A percentile compares a stretch with the other conserved stretches of the same genome.
phyloP scores from a whole-genome alignment of 2,797 vertebrate genomes.

The Peromyscus nudipes region DNA sequence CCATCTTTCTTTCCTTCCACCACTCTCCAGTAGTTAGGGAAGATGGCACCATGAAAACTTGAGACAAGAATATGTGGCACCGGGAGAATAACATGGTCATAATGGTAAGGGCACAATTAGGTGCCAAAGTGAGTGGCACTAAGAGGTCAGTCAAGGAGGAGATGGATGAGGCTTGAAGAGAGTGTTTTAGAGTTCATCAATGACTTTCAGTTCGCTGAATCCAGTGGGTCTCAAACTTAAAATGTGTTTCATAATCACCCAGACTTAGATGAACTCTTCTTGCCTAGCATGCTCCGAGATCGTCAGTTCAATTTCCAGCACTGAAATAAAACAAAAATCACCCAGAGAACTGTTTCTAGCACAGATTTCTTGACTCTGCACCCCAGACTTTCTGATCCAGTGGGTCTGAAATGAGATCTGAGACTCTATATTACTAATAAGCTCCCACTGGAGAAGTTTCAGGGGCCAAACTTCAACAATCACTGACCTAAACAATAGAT shows the following conservation, averaged over 20 bases:
- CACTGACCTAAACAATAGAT: neutral
- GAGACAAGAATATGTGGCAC: neutral
- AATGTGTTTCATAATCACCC: neutral
- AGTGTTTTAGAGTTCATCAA: neutral
- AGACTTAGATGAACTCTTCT: neutral
- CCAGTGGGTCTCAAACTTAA: constrained; percentile 6
- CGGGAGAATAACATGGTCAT: neutral
- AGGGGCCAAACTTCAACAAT: neutral
- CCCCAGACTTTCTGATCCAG: neutral
- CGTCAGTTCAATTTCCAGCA: neutral
- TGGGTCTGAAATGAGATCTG: constrained; percentile 20
- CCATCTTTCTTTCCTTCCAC: neutral
- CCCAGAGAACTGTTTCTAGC: neutral
- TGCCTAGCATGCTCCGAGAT: neutral
- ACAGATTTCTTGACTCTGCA: neutral
- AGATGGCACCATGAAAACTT: constrained; percentile 8
- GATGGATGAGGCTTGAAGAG: neutral
- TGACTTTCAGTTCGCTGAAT: constrained; percentile 2
- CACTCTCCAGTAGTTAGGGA: neutral
- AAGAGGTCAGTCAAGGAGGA: constrained; percentile 13
- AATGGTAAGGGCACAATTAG: neutral
- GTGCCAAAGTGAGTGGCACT: neutral
- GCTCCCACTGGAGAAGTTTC: constrained; percentile 8
- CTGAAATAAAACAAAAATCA: neutral
- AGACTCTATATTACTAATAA: constrained; percentile 24